Percentiles rank a stretch among this genome's conserved stretches.
These are phyloP conservation scores for Uria lomvia DNA, from an alignment of 2,113 vertebrate genomes.

Conservation along the genomic window DNA sequence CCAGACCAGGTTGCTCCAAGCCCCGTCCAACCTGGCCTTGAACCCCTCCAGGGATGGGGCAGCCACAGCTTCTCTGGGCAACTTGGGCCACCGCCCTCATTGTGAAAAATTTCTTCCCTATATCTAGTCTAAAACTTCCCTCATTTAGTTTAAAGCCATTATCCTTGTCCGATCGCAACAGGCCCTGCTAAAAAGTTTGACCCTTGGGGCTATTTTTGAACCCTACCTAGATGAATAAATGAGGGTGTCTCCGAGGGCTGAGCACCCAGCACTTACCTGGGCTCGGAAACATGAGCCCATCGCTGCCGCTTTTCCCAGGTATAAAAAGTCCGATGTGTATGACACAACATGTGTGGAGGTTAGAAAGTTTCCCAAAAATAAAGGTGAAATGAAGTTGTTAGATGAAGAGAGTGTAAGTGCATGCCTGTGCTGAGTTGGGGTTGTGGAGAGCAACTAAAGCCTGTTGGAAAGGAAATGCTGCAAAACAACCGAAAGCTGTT, in stretches of 20 bases:
- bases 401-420: neutral
- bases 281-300: neutral
- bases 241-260: neutral
- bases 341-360: fast-evolving
- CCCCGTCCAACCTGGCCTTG: neutral
- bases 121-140: neutral
- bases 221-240: neutral
- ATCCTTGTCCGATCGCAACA: no score
- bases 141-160: no score
- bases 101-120: neutral
- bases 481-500: neutral
- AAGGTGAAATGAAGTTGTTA: neutral
- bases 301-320: neutral
- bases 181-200: no score
- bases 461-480: neutral
- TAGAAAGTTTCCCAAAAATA: neutral
- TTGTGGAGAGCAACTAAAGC: neutral
- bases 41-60: neutral
- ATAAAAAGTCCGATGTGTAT: neutral
- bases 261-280: neutral
- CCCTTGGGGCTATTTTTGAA: neutral
- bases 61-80: neutral
- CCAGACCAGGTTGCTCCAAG: neutral
- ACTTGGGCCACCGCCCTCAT: neutral
- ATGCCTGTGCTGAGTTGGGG: fast-evolving